Evolutionary conservation across 35 echinoderm and acorn worm genomes (phyloP).

Genomic region (Holothuria glaberrima): DNA sequence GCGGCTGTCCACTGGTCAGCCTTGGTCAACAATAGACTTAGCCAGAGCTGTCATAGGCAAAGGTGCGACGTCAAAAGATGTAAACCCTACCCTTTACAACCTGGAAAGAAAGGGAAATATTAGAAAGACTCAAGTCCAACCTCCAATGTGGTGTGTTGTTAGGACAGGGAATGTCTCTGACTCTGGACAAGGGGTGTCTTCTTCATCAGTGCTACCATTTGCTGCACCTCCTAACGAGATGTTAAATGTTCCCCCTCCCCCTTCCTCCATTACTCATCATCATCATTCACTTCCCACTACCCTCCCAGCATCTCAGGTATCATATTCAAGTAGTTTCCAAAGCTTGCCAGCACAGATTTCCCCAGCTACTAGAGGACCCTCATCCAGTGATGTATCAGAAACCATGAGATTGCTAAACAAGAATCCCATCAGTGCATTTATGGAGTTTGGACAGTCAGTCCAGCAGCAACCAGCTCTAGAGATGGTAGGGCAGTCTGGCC

Average conservation of each 20-base stretch:
- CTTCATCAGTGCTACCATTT: neutral
- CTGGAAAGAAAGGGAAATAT: conserved; percentile 27
- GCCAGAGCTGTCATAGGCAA: conserved; percentile 50
- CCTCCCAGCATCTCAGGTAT: neutral
- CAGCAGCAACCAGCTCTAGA: conserved; percentile 81
- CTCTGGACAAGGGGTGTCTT: neutral
- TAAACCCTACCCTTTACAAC: conserved; percentile 70
- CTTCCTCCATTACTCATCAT: neutral
- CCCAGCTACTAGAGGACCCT: too few species aligned
- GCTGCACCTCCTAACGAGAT: neutral
- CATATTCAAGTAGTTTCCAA: neutral
- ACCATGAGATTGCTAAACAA: conserved; percentile 78
- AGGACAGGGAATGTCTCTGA: too few species aligned
- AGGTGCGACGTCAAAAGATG: neutral
- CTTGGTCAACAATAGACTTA: conserved; percentile 43
- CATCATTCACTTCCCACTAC: neutral
- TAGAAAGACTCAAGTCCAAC: conserved; percentile 40
- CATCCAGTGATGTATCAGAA: conserved; percentile 5
- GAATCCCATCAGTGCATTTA: conserved; percentile 98
- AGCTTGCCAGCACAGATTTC: neutral
- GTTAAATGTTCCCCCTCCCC: too few species aligned
- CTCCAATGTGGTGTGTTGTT: conserved; percentile 60
- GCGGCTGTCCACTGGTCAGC: conserved; percentile 22
- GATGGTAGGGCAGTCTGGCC: conserved; percentile 80
- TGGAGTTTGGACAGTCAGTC: conserved; percentile 94